Percentiles rank a stretch among this genome's conserved stretches.
Evolutionary conservation across 2,797 vertebrate genomes (phyloP).

Genomic region (Cynodonichthys magdalenae): DNA sequence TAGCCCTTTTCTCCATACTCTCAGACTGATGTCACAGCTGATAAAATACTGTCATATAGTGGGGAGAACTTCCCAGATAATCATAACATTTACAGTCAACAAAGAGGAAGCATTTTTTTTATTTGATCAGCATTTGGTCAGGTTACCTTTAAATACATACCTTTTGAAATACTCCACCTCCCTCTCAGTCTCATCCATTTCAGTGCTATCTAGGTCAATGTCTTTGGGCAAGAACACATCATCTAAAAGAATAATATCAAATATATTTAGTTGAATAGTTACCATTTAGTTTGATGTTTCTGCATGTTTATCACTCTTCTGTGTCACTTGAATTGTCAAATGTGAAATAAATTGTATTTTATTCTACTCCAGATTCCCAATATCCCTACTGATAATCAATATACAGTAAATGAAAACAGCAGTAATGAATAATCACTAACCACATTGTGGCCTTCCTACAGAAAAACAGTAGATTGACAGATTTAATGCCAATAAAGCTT

Average conservation of each 20-base stretch:
- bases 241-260: slow-evolving; percentile 77
- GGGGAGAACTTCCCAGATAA: too few species aligned
- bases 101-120: neutral
- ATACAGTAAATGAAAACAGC: neutral
- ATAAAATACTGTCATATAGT: too few species aligned
- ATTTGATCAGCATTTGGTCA: neutral
- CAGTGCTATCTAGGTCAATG: slow-evolving; percentile 96
- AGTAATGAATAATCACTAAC: neutral
- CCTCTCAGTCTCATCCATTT: slow-evolving; percentile 97
- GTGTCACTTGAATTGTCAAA: neutral
- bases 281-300: too few species aligned
- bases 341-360: neutral
- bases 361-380: neutral
- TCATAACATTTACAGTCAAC: neutral
- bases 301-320: too few species aligned
- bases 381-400: too few species aligned
- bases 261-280: neutral
- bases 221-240: slow-evolving; percentile 99
- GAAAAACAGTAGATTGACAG: slow-evolving; percentile 7
- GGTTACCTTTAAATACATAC: slow-evolving; percentile 62
- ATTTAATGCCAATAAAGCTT: neutral
- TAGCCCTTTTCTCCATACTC: too few species aligned
- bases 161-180: slow-evolving; percentile 99
- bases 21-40: too few species aligned
- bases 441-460: slow-evolving; percentile 5